Conservation (phyloP, 2,888 invertebrate genomes). For the Bugulina stolonifera region DNA sequence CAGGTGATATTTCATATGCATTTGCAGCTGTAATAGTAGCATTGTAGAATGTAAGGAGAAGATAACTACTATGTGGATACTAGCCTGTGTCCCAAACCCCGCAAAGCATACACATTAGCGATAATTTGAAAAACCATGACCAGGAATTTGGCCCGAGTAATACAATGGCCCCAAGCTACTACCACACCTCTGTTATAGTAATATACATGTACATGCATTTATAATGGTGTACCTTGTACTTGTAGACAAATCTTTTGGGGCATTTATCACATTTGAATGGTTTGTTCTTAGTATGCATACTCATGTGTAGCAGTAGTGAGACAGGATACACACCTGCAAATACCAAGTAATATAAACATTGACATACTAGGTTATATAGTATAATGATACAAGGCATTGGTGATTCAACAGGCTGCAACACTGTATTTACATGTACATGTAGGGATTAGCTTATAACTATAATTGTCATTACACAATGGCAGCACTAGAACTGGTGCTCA, state of each 20-base stretch:
- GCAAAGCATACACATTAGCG: neutral
- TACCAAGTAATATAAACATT: neutral
- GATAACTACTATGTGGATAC: neutral
- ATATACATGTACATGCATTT: neutral
- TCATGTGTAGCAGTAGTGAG: conserved; percentile 30
- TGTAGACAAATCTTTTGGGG: conserved; percentile 31
- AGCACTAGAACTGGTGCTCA: too few species aligned
- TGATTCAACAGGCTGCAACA: too few species aligned
- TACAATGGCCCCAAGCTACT: too few species aligned
- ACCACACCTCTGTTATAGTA: too few species aligned
- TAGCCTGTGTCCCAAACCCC: too few species aligned
- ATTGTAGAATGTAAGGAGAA: neutral
- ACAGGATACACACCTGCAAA: neutral
- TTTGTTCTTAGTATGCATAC: conserved; percentile 31
- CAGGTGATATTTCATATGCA: neutral
- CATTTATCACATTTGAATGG: conserved; percentile 31
- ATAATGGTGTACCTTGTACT: conserved; percentile 30
- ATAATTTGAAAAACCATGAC: neutral
- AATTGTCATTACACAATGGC: too few species aligned
- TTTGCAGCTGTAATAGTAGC: conserved; percentile 15
- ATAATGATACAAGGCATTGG: neutral
- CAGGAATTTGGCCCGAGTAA: too few species aligned
- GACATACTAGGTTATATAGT: neutral
- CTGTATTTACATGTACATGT: too few species aligned
- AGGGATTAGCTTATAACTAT: too few species aligned